These are phyloP conservation scores for Coptotermes formosanus DNA, from an alignment of 1,140 invertebrate genomes.

Conservation along the genomic window DNA sequence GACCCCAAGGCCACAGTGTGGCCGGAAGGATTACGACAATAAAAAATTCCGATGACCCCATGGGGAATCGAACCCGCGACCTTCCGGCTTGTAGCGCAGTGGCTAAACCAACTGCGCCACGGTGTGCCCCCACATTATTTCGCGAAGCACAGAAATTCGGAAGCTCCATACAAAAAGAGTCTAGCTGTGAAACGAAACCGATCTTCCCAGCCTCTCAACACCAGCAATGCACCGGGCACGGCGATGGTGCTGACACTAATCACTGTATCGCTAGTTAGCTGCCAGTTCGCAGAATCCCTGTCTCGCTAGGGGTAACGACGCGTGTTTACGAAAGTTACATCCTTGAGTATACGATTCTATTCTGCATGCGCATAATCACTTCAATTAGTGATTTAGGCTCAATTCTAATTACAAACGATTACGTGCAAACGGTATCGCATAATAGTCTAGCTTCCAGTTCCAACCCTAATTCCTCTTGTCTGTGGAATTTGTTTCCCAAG, in stretches of 20 bases:
- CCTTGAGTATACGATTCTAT: slow-evolving; percentile 12
- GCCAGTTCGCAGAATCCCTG: neutral
- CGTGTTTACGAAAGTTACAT: neutral
- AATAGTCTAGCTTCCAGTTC: slow-evolving; percentile 9
- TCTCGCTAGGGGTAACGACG: neutral
- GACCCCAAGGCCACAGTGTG: no score
- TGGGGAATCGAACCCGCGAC: no score
- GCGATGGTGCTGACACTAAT: neutral
- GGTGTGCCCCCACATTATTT: no score
- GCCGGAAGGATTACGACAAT: no score
- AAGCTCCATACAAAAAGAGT: no score
- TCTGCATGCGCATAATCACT: slow-evolving; percentile 20
- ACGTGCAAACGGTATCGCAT: neutral
- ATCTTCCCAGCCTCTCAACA: no score
- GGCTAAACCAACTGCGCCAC: no score
- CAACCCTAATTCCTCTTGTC: slow-evolving; percentile 7
- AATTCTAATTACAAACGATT: slow-evolving; percentile 26
- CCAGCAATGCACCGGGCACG: no score
- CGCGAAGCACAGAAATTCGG: no score
- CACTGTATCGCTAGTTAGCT: neutral
- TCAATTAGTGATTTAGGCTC: slow-evolving; percentile 26
- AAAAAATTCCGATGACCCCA: no score
- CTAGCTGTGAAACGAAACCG: no score
- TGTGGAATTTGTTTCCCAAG: slow-evolving; percentile 3
- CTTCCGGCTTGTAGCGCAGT: no score